Conservation (phyloP, 2,797 vertebrate genomes). For the Crax fasciolata region DNA sequence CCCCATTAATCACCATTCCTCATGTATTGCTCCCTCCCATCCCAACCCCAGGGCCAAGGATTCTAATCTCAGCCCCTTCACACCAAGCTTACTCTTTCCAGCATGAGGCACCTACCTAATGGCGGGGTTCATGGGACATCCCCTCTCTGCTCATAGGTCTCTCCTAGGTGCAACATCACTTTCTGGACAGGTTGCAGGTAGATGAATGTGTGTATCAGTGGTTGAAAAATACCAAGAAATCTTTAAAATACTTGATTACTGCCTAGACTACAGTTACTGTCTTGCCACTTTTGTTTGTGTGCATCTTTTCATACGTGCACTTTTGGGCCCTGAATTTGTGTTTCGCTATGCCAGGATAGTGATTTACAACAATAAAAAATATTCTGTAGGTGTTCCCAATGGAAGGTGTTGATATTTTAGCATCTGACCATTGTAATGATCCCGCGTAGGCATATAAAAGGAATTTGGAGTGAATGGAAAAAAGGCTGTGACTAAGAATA, state of each 20-base stretch:
- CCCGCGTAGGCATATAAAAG: not conserved
- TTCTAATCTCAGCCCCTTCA: not conserved
- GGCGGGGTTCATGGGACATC: not conserved
- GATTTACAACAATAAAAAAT: not conserved
- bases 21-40: rapidly evolving
- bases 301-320: not conserved
- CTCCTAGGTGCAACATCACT: not conserved
- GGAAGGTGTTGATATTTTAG: not conserved
- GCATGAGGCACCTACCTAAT: rapidly evolving
- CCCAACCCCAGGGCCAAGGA: not conserved
- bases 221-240: not conserved
- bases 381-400: not conserved
- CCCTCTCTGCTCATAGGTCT: not conserved
- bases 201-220: not conserved
- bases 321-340: not conserved
- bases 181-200: not conserved
- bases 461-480: not conserved
- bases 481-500: not conserved
- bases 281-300: not conserved
- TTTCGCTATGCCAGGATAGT: not conserved
- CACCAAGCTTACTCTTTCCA: not conserved
- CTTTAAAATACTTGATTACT: not conserved
- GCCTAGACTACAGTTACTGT: not conserved
- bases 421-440: not conserved
- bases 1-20: not conserved